Base-by-base conservation (phyloP, 2,888 invertebrate genomes). In the Gasteruption jaculator region DNA sequence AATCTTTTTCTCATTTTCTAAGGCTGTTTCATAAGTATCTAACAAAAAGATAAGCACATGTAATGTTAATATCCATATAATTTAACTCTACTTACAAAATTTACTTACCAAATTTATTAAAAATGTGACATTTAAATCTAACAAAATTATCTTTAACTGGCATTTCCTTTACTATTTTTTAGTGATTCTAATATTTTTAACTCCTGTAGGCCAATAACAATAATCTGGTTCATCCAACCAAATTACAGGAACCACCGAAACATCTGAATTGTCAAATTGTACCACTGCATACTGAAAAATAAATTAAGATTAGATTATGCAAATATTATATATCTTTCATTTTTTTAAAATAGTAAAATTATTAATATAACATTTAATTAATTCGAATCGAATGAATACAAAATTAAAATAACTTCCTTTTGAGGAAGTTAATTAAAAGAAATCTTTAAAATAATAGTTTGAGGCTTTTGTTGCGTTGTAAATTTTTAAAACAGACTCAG, bases 211-310 rank as follows among this genome's bases (percentile, higher is more conserved):
- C 33, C 33, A 33, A 20, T 33, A 33, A 33, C 33, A 33, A 33
- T 33, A 15, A 33, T 33, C 15, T 33, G 33, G 33, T 33, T 33
- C 33, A 14, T 19, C 24, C n/a, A 35, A 15, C 24, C 35, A 31
- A 31, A 15, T 16, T 31, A 16, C 6, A 7, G 31, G 31, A 31
- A 31, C 31, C 11, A 31, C 31, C 4, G 14, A 24, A 24, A 35
- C 7, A 5, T 35, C 24, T 14, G 12, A 35, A 15, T 35, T 24
- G 19, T 35, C 24, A 10, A 35, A 35, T 35, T 35, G 35, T 24
- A 24, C 15, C 1, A 35, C 35, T 15, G 35, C 22, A 24, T 22
- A 35, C 35, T 35, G 7, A 35, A 35, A 24, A 15, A 24, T 22
- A 24, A 12, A 24, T 20, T 21, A 20, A 4, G 15, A 20, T 20